Conservation (phyloP, 2,888 invertebrate species). For the Linnaemya vulpina region DNA sequence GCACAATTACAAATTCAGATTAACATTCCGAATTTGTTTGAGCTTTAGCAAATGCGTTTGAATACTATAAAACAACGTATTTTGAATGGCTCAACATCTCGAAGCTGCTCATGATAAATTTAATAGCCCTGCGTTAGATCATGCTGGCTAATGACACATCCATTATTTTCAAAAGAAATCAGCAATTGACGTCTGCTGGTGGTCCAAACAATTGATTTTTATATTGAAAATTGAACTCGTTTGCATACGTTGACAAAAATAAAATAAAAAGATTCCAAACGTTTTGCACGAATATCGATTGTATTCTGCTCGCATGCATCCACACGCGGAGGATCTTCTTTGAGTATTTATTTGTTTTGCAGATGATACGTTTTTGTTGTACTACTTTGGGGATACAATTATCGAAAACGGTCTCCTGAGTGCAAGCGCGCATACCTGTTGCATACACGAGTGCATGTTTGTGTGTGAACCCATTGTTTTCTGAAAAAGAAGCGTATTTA, state of each 20-base stretch:
- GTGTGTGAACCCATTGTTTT: conserved; percentile 66
- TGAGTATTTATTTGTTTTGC: conserved; percentile 44
- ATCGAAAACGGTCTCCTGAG: conserved; percentile 67
- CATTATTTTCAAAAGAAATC: conserved; percentile 51
- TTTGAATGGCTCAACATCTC: neutral
- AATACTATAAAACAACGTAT: neutral
- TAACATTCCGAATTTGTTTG: neutral
- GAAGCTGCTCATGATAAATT: neutral
- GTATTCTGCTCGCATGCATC: conserved; percentile 1
- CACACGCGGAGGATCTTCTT: conserved; percentile 36
- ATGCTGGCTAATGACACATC: conserved; percentile 56
- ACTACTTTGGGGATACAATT: conserved; percentile 68
- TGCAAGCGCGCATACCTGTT: conserved; percentile 43
- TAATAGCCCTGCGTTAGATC: conserved; percentile 31
- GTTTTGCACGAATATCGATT: conserved; percentile 46
- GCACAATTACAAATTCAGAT: neutral
- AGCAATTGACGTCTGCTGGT: conserved; percentile 69
- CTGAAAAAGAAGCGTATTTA: conserved; percentile 2
- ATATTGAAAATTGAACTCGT: conserved; percentile 64
- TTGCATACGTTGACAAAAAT: conserved; percentile 49
- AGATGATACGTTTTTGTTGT: conserved; percentile 40
- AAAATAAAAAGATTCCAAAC: neutral
- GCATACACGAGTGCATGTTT: conserved; percentile 24
- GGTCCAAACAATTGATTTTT: conserved; percentile 71
- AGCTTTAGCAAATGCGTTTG: neutral